Evolutionary conservation across 1,140 invertebrate species (phyloP).

Genomic region (Drosophila baimaii): DNA sequence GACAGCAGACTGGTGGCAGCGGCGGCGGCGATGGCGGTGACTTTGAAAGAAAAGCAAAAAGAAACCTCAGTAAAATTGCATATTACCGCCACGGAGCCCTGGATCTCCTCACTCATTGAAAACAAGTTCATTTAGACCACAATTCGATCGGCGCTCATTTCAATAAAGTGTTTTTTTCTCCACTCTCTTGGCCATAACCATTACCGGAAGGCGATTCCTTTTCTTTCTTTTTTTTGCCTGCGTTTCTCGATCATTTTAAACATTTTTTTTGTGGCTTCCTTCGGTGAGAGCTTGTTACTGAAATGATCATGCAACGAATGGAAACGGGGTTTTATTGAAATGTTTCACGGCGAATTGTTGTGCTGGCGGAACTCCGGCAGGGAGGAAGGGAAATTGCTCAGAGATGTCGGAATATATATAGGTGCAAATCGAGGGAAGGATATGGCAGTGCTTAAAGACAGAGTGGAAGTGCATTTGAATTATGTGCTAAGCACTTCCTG

Average conservation of each 20-base stretch:
- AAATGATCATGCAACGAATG: slow-evolving; percentile 56
- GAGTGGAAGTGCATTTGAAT: slow-evolving; percentile 16
- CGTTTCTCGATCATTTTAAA: slow-evolving; percentile 25
- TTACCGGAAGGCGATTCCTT: slow-evolving; percentile 71
- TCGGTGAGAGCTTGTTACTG: slow-evolving; percentile 67
- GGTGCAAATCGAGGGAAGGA: slow-evolving; percentile 27
- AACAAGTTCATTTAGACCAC: slow-evolving; percentile 75
- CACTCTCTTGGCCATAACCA: slow-evolving; percentile 68
- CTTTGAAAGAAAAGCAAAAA: slow-evolving; percentile 43
- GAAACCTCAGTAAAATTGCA: slow-evolving; percentile 54
- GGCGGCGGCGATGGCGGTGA: slow-evolving; percentile 64
- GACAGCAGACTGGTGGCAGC: slow-evolving; percentile 16
- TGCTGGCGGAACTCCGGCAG: slow-evolving; percentile 1
- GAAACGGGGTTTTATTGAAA: slow-evolving; percentile 68
- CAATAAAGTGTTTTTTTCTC: slow-evolving; percentile 70
- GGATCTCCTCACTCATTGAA: slow-evolving; percentile 33
- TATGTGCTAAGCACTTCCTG: slow-evolving; percentile 40
- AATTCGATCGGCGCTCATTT: slow-evolving; percentile 74
- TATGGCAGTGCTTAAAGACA: slow-evolving; percentile 33
- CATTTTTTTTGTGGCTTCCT: slow-evolving; percentile 47
- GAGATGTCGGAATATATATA: slow-evolving; percentile 25
- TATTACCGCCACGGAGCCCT: slow-evolving; percentile 13
- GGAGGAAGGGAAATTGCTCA: slow-evolving; percentile 19
- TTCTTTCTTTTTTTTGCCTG: neutral
- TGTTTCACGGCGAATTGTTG: slow-evolving; percentile 51